A percentile compares a stretch with the other conserved stretches of the same genome.
Evolutionary conservation across 2,797 vertebrate genomes (phyloP).

Genomic region (Cirrhinus molitorella): DNA sequence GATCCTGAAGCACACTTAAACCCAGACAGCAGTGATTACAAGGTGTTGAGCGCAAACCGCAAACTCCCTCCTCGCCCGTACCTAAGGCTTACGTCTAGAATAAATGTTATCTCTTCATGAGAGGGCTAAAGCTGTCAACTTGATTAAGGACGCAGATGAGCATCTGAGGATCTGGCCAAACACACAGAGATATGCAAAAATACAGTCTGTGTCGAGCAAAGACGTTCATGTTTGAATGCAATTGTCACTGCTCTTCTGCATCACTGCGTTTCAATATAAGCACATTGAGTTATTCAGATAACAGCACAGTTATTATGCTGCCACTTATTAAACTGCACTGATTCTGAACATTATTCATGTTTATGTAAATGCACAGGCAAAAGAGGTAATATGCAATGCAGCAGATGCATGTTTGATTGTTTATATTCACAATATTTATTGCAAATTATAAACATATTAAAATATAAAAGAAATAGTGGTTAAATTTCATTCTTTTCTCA

Average conservation of each 20-base stretch:
- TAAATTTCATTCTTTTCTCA: not conserved
- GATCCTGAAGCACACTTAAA: conserved; percentile 83
- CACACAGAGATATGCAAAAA: conserved; percentile 85
- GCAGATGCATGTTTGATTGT: not conserved
- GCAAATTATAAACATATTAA: not conserved
- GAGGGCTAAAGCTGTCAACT: conserved; percentile 86
- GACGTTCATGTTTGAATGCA: conserved; percentile 62
- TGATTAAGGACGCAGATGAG: conserved; percentile 88
- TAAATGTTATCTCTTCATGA: conserved; percentile 84
- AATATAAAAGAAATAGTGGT: not conserved
- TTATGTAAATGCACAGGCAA: not conserved
- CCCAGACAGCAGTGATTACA: conserved; percentile 83
- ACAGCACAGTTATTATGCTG: not conserved
- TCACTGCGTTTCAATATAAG: conserved; percentile 11
- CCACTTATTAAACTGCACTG: conserved; percentile 1
- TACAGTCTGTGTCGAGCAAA: conserved; percentile 69
- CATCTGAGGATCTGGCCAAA: conserved; percentile 84
- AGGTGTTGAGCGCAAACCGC: conserved; percentile 76
- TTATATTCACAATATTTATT: not conserved
- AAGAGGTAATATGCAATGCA: not conserved
- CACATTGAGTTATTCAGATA: not conserved
- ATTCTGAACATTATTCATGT: not conserved
- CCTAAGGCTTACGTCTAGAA: conserved; percentile 84
- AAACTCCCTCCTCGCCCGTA: conserved; percentile 80
- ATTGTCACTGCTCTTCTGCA: conserved; percentile 43